phyloP scores from a whole-genome alignment of 1,140 invertebrate genomes.

The Calycopis cecrops region DNA sequence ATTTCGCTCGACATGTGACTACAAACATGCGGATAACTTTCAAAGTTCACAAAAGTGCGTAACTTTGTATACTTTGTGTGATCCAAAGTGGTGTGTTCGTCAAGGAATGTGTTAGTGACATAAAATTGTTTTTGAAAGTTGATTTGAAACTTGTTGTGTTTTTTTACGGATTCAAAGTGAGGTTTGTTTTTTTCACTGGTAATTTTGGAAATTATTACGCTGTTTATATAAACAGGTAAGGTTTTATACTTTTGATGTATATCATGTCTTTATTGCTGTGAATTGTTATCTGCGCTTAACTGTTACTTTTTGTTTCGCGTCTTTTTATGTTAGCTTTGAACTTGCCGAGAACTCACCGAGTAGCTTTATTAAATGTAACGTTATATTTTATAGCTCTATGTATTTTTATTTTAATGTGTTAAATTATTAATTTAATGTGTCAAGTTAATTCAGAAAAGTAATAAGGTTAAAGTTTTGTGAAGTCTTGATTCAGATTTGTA shows the following conservation, averaged over 20 bases:
- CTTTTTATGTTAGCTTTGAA: constrained; percentile 1
- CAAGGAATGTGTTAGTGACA: constrained; percentile 17
- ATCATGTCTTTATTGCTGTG: not conserved
- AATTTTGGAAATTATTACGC: not conserved
- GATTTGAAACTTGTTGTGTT: constrained; percentile 18
- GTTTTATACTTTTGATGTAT: not conserved
- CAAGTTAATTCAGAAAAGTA: too few relatives aligned
- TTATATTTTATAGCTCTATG: too few relatives aligned
- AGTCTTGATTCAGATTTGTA: too few relatives aligned
- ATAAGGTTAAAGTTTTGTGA: too few relatives aligned
- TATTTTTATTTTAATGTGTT: too few relatives aligned
- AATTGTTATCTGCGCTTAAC: not conserved
- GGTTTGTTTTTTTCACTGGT: not conserved
- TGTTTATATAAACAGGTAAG: constrained; percentile 5
- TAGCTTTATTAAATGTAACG: too few relatives aligned
- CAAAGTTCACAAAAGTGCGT: constrained; percentile 1
- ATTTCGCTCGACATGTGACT: constrained; percentile 42
- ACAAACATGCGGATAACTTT: constrained; percentile 17
- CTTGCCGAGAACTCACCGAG: not conserved
- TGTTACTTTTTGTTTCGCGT: not conserved
- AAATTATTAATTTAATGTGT: too few relatives aligned
- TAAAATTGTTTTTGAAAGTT: not conserved
- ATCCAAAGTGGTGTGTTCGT: not conserved
- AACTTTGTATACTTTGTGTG: constrained; percentile 12
- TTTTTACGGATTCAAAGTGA: constrained; percentile 27